A percentile compares a stretch with the other conserved stretches of the same genome.
Evolutionary conservation across 2,888 invertebrate genomes (phyloP).

Genomic region (Trypoxylon attenuatum): DNA sequence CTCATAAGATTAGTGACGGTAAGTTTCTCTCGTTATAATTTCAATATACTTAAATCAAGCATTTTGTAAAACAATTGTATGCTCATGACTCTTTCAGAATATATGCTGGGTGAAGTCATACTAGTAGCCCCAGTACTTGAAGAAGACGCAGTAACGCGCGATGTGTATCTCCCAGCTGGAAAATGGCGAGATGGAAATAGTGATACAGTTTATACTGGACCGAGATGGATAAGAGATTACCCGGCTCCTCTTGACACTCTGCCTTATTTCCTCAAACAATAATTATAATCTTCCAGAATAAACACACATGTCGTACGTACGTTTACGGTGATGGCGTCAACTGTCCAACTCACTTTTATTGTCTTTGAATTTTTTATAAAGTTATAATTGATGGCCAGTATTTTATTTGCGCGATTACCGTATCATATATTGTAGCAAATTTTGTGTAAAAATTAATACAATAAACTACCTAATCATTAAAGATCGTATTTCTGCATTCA

Average conservation of each 20-base stretch:
- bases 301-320: too few species aligned
- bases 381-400: not conserved
- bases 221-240: constrained; percentile 79
- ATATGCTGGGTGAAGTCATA: constrained; percentile 84
- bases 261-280: constrained; percentile 81
- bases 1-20: constrained; percentile 76
- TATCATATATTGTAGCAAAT: not conserved
- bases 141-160: constrained; percentile 78
- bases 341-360: too few species aligned
- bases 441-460: constrained; percentile 16
- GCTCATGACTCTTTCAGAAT: constrained; percentile 82
- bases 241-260: constrained; percentile 81
- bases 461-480: constrained; percentile 73
- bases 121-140: constrained; percentile 86
- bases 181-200: constrained; percentile 80
- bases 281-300: too few species aligned
- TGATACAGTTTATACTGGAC: constrained; percentile 76
- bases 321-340: too few species aligned
- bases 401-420: not conserved
- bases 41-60: not conserved
- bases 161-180: constrained; percentile 86
- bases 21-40: constrained; percentile 17
- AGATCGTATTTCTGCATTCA: constrained; percentile 77
- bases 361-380: too few species aligned
- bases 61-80: not conserved